A percentile compares a stretch with the other conserved stretches of the same genome.
Evolutionary conservation across 2,113 vertebrate genomes (phyloP).

Genomic region (Oreamnos americanus): DNA sequence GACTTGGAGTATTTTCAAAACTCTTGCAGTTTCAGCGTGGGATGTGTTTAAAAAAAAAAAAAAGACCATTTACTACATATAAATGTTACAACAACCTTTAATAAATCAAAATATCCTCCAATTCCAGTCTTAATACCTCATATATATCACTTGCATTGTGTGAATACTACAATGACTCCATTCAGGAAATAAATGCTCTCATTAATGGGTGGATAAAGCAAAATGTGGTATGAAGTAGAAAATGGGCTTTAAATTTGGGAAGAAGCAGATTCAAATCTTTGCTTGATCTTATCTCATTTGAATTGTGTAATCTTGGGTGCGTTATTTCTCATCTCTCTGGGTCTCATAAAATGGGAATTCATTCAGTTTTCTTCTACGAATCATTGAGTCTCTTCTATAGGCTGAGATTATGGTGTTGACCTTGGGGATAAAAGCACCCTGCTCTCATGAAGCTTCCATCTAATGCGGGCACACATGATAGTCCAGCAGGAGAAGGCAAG

Average conservation of each 20-base stretch:
- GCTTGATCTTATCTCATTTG: not conserved
- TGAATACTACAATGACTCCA: not conserved
- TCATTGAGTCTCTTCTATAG: not conserved
- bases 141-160: not conserved
- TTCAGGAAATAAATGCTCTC: not conserved
- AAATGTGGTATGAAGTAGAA: not conserved
- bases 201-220: not conserved
- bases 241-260: not conserved
- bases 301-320: not conserved
- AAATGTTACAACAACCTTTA: not conserved
- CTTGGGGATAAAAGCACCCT: not conserved
- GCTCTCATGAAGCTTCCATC: not conserved
- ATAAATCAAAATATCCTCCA: not conserved
- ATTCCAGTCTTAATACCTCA: not conserved
- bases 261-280: not conserved
- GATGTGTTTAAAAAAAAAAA: not conserved
- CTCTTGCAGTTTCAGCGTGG: not conserved
- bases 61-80: not conserved
- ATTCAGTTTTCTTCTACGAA: not conserved
- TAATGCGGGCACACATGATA: accelerated
- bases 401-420: not conserved
- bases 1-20: conserved; percentile 29
- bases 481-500: not conserved
- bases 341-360: not conserved
- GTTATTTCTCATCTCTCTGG: not conserved